Evolutionary conservation across 1,140 invertebrate species (phyloP), one percentile per base, ranked within the genome.

Genomic region (Drosophila parvula): DNA sequence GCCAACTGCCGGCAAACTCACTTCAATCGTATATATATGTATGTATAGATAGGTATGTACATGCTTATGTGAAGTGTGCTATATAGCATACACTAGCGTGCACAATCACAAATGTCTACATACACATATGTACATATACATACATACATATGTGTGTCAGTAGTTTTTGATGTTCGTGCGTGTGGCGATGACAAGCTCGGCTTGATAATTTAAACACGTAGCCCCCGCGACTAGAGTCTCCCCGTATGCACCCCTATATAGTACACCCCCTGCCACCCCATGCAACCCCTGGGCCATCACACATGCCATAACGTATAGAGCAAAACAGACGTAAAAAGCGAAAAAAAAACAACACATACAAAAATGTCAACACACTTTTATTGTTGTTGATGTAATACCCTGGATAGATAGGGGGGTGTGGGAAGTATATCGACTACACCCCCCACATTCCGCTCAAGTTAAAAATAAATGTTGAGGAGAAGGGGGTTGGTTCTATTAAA

Each of bases 281-380:
- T 18, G 11, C 14, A 34, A 67, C 73, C 79, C 79, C 79, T 30
- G 30, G 43, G 43, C 40, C 55, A 65, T 56, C 34, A 57, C 48
- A 50, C 22, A 62, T 44, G 44, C 43, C 53, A 80, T 85, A 59
- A 60, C 63, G 76, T 80, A 80, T 88, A 62, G 74, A 88, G 80
- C 77, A 89, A 88, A 86, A 86, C 84, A 89, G 84, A 88, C 77
- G 79, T 67, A 59, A 79, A 88, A 79, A 73, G 58, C 65, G 57
- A 62, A 82, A 50, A 68, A 65, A 58, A 62, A 36, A 64, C 57
- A 57, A 74, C 34, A 74, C 55, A 76, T 59, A 78, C 34, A 62
- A 85, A 89, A 89, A 85, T 90, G 85, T 90, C 85, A 89, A 89
- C 85, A 89, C 84, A 85, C 74, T 79, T 86, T 86, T 81, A 84